phyloP scores from a whole-genome alignment of 2,113 vertebrate species.

The Semicossyphus pulcher region DNA sequence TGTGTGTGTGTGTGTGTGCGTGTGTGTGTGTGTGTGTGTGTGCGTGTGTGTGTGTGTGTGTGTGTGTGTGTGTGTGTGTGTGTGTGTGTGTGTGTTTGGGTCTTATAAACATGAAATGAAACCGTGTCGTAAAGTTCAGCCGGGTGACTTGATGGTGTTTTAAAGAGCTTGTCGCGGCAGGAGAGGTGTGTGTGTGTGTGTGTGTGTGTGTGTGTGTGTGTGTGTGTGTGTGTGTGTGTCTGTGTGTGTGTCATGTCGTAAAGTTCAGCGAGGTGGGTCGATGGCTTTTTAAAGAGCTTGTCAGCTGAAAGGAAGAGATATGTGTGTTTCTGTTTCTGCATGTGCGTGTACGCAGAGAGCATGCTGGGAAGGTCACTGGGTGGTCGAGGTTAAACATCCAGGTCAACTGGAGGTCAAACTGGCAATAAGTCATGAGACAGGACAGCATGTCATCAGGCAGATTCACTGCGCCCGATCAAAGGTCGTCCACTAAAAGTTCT shows the following conservation, averaged over 20 bases:
- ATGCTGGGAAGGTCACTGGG: slow-evolving; percentile 15
- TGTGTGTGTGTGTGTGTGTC: slow-evolving; percentile 33
- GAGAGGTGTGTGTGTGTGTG: slow-evolving; percentile 27
- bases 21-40: slow-evolving; percentile 1
- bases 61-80: slow-evolving; percentile 15
- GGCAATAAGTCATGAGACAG: slow-evolving; percentile 47
- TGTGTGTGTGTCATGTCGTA: slow-evolving; percentile 44
- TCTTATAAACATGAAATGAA: slow-evolving; percentile 75
- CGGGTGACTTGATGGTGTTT: slow-evolving; percentile 70
- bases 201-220: slow-evolving; percentile 38
- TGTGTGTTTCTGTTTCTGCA: slow-evolving; percentile 29
- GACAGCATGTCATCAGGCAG: neutral
- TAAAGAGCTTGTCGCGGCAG: slow-evolving; percentile 67
- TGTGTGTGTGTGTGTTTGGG: slow-evolving; percentile 22
- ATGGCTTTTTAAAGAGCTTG: slow-evolving; percentile 75
- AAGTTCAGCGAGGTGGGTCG: slow-evolving; percentile 67
- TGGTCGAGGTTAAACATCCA: slow-evolving; percentile 38
- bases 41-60: slow-evolving; percentile 29
- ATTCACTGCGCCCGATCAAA: slow-evolving; percentile 3
- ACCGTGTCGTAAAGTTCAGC: slow-evolving; percentile 67
- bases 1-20: slow-evolving; percentile 7
- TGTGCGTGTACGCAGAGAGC: slow-evolving; percentile 20
- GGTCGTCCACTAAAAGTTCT: too few relatives aligned
- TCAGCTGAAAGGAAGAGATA: slow-evolving; percentile 60
- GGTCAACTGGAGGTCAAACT: slow-evolving; percentile 55